phyloP scores from a whole-genome alignment of 2,888 invertebrate species.

The Acronicta leporina region DNA sequence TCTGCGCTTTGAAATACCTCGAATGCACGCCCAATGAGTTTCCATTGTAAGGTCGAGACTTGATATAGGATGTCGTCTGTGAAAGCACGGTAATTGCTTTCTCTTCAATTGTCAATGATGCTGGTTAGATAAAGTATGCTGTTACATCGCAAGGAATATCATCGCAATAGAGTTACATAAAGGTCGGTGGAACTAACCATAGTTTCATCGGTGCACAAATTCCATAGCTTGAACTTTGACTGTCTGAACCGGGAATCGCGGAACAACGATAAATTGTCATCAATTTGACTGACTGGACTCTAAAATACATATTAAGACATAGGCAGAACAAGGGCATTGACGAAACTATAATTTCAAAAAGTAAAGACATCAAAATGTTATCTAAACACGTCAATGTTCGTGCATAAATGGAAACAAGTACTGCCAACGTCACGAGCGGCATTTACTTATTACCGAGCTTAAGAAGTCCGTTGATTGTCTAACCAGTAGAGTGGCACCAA shows the following conservation, averaged over 20 bases:
- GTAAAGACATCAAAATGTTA: constrained; percentile 29
- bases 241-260: too few species aligned
- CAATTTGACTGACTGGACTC: too few species aligned
- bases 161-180: constrained; percentile 21
- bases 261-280: too few species aligned
- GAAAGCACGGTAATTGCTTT: constrained; percentile 57
- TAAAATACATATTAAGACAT: constrained; percentile 3
- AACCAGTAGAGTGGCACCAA: constrained; percentile 50
- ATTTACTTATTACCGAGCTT: constrained; percentile 68
- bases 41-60: constrained; percentile 62
- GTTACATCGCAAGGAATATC: constrained; percentile 32
- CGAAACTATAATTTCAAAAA: constrained; percentile 31
- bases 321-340: background rate
- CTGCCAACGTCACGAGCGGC: constrained; percentile 66
- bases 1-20: constrained; percentile 56
- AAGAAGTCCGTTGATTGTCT: constrained; percentile 64
- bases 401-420: constrained; percentile 69
- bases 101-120: constrained; percentile 49
- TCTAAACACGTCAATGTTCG: constrained; percentile 42
- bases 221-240: constrained; percentile 5
- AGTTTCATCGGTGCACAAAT: constrained; percentile 3
- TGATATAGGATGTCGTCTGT: constrained; percentile 52
- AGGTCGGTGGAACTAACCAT: constrained; percentile 14
- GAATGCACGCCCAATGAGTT: constrained; percentile 59
- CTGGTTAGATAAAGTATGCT: constrained; percentile 38